phyloP scores from a whole-genome alignment of 1,140 invertebrate species.

The Callitettix versicolor region DNA sequence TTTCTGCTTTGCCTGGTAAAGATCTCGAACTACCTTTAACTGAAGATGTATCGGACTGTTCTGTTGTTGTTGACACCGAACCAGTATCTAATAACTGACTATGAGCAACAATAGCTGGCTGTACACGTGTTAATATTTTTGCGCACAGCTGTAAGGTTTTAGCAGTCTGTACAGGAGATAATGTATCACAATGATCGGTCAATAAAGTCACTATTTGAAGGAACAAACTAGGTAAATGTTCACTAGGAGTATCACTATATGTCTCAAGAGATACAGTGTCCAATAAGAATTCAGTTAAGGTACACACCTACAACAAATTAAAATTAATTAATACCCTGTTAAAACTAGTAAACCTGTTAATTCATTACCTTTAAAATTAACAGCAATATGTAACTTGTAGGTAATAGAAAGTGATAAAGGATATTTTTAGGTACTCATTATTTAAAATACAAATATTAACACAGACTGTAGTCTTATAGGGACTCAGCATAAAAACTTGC shows the following conservation, averaged over 20 bases:
- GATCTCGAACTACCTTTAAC: no score
- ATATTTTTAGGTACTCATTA: neutral
- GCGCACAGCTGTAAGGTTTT: slow-evolving; percentile 54
- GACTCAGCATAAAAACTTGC: no score
- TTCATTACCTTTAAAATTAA: no score
- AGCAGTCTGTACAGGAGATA: slow-evolving; percentile 52
- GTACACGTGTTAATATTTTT: slow-evolving; percentile 66
- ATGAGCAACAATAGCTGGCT: slow-evolving; percentile 38
- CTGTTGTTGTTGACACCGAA: neutral
- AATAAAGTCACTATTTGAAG: slow-evolving; percentile 50
- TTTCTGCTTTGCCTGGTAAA: neutral
- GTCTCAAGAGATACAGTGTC: slow-evolving; percentile 71
- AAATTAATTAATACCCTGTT: no score
- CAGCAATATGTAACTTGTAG: no score
- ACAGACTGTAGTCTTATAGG: no score
- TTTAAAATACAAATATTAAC: no score
- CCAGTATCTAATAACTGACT: neutral
- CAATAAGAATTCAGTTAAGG: slow-evolving; percentile 64
- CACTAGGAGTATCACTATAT: slow-evolving; percentile 66
- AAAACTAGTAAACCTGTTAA: no score
- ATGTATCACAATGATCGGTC: slow-evolving; percentile 42
- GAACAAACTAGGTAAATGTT: slow-evolving; percentile 65
- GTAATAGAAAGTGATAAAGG: neutral
- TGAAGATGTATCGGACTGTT: neutral
- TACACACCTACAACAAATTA: slow-evolving; percentile 44